Evolutionary conservation across 2,113 vertebrate species (phyloP).

Genomic region (Peromyscus polionotus): DNA sequence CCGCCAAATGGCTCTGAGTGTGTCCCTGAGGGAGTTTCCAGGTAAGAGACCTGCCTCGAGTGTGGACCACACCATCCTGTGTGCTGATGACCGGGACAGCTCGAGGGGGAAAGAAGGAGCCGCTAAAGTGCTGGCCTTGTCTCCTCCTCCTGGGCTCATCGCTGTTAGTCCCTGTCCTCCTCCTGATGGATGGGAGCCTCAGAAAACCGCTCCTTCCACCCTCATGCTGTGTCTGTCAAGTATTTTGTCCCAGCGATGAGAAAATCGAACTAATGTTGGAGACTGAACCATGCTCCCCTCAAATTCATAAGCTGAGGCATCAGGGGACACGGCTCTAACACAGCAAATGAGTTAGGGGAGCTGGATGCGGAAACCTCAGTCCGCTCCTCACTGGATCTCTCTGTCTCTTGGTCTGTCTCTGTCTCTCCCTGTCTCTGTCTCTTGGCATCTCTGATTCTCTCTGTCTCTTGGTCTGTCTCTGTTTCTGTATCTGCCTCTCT

Average conservation of each 20-base stretch:
- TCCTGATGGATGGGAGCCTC: too few species aligned
- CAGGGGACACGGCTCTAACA: neutral
- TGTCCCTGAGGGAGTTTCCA: neutral
- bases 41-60: too few species aligned
- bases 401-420: neutral
- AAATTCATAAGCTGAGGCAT: neutral
- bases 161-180: too few species aligned
- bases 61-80: neutral
- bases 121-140: too few species aligned
- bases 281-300: neutral
- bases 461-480: neutral
- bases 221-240: neutral
- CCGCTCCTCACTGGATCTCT: neutral
- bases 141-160: neutral
- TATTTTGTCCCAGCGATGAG: neutral
- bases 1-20: too few species aligned
- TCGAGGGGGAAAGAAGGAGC: neutral
- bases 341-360: neutral
- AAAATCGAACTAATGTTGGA: neutral
- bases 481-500: neutral
- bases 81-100: neutral
- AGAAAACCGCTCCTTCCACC: neutral
- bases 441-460: neutral
- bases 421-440: neutral
- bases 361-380: neutral